Conservation (phyloP, 37 sponge, comb jelly and placozoan genomes). For the Crambe crambe region DNA sequence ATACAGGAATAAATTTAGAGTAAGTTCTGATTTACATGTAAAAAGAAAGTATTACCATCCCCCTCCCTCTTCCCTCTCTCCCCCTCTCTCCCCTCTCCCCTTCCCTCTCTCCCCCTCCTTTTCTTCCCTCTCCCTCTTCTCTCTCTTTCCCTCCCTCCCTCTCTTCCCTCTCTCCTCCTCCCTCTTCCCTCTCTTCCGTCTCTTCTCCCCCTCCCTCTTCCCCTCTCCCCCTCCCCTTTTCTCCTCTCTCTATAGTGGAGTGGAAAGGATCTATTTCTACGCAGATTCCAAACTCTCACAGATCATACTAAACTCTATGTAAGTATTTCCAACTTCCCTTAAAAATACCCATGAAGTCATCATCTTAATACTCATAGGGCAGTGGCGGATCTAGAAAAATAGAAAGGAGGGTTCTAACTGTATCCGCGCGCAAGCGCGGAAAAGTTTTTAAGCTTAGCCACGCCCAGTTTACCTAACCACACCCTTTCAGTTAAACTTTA, state of each 20-base stretch:
- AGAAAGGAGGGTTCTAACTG: no score
- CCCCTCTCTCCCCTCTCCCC: constrained; percentile 19
- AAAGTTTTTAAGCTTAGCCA: no score
- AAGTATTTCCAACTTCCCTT: background rate
- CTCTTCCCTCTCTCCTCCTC: constrained; percentile 26
- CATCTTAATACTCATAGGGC: no score
- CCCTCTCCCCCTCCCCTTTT: background rate
- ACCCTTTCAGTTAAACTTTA: no score
- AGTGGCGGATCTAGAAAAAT: no score
- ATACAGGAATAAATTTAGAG: constrained; percentile 84
- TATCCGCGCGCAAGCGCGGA: no score
- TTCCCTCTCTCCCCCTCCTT: constrained; percentile 31
- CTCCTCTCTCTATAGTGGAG: constrained; percentile 33
- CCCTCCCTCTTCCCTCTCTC: constrained; percentile 30
- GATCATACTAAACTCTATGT: constrained; percentile 49
- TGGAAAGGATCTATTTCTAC: constrained; percentile 53
- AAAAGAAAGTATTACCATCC: no score
- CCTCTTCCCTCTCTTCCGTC: constrained; percentile 12
- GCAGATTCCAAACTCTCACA: constrained; percentile 57
- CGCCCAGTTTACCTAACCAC: no score
- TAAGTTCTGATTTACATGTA: constrained; percentile 24
- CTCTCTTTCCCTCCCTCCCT: constrained; percentile 38
- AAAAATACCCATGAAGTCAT: no score
- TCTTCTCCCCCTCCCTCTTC: constrained; percentile 14
- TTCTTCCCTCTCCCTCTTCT: constrained; percentile 30